These are phyloP conservation scores for Pristionchus pacificus DNA, from an alignment of 1,140 invertebrate genomes.

Conservation along the genomic window DNA sequence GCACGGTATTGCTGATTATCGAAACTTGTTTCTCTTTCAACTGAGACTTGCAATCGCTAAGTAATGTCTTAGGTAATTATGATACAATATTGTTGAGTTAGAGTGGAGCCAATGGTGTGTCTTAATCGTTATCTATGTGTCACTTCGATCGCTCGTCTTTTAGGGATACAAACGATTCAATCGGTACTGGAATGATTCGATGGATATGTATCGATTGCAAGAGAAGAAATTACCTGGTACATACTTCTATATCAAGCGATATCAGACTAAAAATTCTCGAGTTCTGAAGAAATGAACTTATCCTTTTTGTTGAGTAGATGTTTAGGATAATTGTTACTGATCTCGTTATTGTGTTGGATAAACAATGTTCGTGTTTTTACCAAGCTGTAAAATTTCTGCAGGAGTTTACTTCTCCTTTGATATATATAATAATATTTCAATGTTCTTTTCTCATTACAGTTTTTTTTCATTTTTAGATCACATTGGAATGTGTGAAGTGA, in stretches of 20 bases:
- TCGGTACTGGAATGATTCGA: conserved; percentile 55
- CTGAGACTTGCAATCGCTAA: too few species aligned
- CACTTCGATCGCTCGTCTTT: background rate
- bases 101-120: too few species aligned
- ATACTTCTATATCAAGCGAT: conserved; percentile 56
- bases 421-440: background rate
- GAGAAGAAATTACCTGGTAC: conserved; percentile 45
- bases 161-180: conserved; percentile 53
- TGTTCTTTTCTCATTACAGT: background rate
- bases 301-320: background rate
- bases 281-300: background rate
- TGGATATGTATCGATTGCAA: conserved; percentile 46
- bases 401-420: background rate
- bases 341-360: background rate
- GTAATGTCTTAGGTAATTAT: too few species aligned
- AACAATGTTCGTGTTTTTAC: background rate
- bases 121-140: background rate
- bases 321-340: background rate
- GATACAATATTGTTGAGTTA: too few species aligned
- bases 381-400: background rate
- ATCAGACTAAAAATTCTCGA: conserved; percentile 32
- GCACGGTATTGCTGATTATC: too few species aligned
- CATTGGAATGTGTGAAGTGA: too few species aligned
- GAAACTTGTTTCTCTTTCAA: too few species aligned
- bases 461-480: too few species aligned